phyloP scores from a whole-genome alignment of 2,797 vertebrate species.

The Propithecus perrieri region DNA sequence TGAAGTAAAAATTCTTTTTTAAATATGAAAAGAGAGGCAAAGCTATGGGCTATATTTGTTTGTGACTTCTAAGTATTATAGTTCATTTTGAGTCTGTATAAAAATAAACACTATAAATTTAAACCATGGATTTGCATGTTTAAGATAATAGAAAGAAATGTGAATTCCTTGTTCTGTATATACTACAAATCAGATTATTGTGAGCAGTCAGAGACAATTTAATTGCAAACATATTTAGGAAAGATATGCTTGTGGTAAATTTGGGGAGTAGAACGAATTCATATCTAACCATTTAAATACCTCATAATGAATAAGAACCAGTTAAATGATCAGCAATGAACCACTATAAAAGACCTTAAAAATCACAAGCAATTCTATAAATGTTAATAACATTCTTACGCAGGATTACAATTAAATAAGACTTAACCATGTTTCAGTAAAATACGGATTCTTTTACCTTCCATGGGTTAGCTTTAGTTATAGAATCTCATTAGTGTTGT shows the following conservation, averaged over 20 bases:
- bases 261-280: neutral
- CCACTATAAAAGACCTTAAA: neutral
- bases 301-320: slow-evolving; percentile 27
- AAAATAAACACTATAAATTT: slow-evolving; percentile 49
- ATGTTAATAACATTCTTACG: neutral
- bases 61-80: slow-evolving; percentile 7
- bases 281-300: slow-evolving; percentile 23
- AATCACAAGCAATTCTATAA: neutral
- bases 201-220: slow-evolving; percentile 44
- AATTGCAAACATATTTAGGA: slow-evolving; percentile 60
- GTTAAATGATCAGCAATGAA: slow-evolving; percentile 16
- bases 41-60: neutral
- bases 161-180: slow-evolving; percentile 27
- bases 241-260: slow-evolving; percentile 1
- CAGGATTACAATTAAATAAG: neutral
- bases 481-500: neutral
- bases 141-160: slow-evolving; percentile 48
- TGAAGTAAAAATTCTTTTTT: neutral
- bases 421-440: neutral
- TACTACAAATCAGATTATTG: slow-evolving; percentile 50
- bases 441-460: neutral
- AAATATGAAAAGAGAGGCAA: neutral
- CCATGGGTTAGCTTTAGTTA: neutral
- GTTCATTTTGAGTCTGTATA: neutral
- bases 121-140: neutral